Evolutionary conservation across 2,888 invertebrate genomes (phyloP), one percentile per base, ranked within the genome.

Genomic region (Lasius platythorax): DNA sequence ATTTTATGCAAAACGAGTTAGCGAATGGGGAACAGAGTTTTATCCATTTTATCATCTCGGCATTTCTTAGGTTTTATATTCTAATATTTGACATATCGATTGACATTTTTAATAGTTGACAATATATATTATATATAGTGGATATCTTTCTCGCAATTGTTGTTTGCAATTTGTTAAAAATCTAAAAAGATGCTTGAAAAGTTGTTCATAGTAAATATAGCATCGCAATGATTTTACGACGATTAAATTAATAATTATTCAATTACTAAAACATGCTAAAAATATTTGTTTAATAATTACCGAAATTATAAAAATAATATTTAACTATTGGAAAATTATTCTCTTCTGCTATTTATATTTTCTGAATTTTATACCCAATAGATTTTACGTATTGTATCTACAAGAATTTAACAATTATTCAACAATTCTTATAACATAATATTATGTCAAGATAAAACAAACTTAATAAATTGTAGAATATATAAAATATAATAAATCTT

Each of bases 1-100:
- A 67, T 40, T 68, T 78, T 78, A 68, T 78, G n/a, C 23, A 68
- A 78, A 68, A 78, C 12, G 3, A 15, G n/a, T 40, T 78, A 40
- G 56, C 9, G n/a, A 43, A 53, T 53, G n/a, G 12, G 0, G 43
- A 23, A 2, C 3, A 5, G 28, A 53, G 43, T 30, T 67, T n/a
- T 30, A 40, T 53, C 15, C 9, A 58, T 74, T 63, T 50, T 37
- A 46, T 40, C 0, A 43, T 43, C 2, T 64, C 18, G 37, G 11
- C 1, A 56, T 40, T 6, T 40, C 11, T 30, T 66, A 15, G 2
- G 3, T 40, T 68, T n/a, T 56, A 40, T 4, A 76, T 56, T 53
- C 0, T 18, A 37, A 74, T 23, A 37, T 64, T 64, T 61, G 12
- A 15, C 3, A 28, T n/a, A n/a, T 53, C 8, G 23, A 23, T 15